Evolutionary conservation across 2,888 invertebrate genomes (phyloP).

Genomic region (Halictus quadricinctus): DNA sequence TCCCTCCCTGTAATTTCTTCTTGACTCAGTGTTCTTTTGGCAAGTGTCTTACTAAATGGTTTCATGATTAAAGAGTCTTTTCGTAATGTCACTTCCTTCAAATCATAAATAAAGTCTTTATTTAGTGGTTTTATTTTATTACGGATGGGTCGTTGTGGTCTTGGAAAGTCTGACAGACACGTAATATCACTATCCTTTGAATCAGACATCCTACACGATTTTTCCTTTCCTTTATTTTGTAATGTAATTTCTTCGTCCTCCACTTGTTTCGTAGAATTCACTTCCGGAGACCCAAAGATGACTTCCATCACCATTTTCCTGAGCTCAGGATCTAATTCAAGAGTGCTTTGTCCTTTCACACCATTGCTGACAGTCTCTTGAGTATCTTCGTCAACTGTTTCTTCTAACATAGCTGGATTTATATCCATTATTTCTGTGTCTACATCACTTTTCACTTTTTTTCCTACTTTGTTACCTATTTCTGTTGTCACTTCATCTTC

Average conservation of each 20-base stretch:
- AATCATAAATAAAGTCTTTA: conserved; percentile 89
- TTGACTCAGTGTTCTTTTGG: conserved; percentile 31
- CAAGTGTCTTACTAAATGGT: conserved; percentile 31
- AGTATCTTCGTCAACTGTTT: not conserved
- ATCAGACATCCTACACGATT: conserved; percentile 4
- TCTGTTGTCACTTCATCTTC: not conserved
- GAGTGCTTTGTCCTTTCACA: not conserved
- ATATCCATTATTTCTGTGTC: not conserved
- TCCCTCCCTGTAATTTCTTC: conserved; percentile 33
- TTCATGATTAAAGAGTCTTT: conserved; percentile 48
- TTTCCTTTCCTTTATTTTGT: conserved; percentile 16
- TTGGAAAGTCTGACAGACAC: conserved; percentile 23
- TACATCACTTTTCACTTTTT: not conserved
- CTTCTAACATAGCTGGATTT: not conserved
- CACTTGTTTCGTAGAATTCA: conserved; percentile 1
- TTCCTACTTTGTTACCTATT: not conserved
- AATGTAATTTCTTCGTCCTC: conserved; percentile 2
- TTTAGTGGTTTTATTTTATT: conserved; percentile 87
- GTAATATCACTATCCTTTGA: conserved; percentile 5
- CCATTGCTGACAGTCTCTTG: not conserved
- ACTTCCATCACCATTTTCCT: conserved; percentile 81
- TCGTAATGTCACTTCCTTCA: conserved; percentile 81
- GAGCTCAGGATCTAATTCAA: conserved; percentile 69
- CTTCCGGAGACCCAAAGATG: conserved; percentile 76
- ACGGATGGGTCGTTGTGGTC: conserved; percentile 85